Evolutionary conservation across 2,797 vertebrate species (phyloP).

Genomic region (Microchirus variegatus): DNA sequence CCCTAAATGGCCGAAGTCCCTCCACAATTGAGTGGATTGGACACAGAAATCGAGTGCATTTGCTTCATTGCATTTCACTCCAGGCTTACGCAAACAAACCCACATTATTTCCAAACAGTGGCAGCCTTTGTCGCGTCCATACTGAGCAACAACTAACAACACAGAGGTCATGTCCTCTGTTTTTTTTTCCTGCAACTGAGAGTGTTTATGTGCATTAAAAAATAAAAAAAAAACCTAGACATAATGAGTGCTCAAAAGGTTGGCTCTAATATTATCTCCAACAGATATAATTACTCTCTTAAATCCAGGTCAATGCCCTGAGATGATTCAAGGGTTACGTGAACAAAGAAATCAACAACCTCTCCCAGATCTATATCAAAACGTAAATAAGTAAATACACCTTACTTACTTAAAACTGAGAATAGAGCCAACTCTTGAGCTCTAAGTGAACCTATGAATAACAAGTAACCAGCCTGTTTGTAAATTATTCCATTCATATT

Average conservation of each 20-base stretch:
- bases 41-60: constrained; percentile 4
- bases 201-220: not conserved
- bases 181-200: not conserved
- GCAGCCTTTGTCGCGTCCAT: constrained; percentile 21
- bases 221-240: not conserved
- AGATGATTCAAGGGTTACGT: too few species aligned
- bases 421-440: not conserved
- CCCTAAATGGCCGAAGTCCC: constrained; percentile 11
- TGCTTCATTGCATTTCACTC: constrained; percentile 8
- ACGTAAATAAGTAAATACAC: not conserved
- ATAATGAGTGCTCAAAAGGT: not conserved
- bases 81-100: constrained; percentile 28
- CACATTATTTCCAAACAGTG: constrained; percentile 43
- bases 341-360: too few species aligned
- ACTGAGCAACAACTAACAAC: constrained; percentile 10
- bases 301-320: too few species aligned
- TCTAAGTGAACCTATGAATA: not conserved
- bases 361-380: too few species aligned
- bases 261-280: not conserved
- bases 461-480: not conserved
- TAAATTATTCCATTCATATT: constrained; percentile 14
- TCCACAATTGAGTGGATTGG: not conserved
- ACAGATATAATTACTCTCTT: not conserved
- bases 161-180: constrained; percentile 29
- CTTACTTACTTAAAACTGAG: too few species aligned